phyloP scores from a whole-genome alignment of 2,797 vertebrate genomes.

The Salmo trutta region DNA sequence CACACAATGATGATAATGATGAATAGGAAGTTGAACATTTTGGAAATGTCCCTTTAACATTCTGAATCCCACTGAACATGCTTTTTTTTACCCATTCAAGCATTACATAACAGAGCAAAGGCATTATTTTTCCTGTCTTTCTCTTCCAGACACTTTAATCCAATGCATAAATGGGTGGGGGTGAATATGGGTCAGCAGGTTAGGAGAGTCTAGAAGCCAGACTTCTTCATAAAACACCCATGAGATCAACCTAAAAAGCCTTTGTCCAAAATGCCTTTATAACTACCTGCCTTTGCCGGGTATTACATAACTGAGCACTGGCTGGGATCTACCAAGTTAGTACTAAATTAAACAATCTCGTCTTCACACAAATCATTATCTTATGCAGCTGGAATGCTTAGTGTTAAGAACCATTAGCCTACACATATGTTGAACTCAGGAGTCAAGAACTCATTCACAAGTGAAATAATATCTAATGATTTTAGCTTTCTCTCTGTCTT shows the following conservation, averaged over 20 bases:
- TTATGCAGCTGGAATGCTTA: neutral
- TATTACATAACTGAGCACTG: constrained; percentile 76
- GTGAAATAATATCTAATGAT: constrained; percentile 30
- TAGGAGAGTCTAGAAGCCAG: constrained; percentile 79
- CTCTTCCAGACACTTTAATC: constrained; percentile 78
- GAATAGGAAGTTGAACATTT: no score
- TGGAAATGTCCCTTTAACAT: constrained; percentile 45
- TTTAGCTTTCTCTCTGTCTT: constrained; percentile 52
- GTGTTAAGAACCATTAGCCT: no score
- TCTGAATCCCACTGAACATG: constrained; percentile 56
- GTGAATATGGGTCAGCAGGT: constrained; percentile 81
- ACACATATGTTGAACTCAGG: no score
- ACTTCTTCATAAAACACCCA: constrained; percentile 53
- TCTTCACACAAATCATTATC: neutral
- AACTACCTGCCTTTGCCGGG: constrained; percentile 69
- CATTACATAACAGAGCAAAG: constrained; percentile 76
- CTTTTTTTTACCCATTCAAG: constrained; percentile 61
- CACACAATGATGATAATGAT: no score
- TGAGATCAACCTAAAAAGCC: constrained; percentile 62
- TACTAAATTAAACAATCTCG: constrained; percentile 61
- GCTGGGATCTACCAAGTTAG: constrained; percentile 65
- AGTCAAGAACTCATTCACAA: constrained; percentile 17
- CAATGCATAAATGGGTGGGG: constrained; percentile 68
- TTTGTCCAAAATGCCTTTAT: constrained; percentile 40
- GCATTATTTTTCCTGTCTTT: constrained; percentile 62